Evolutionary conservation across 2,113 vertebrate species (phyloP).

Genomic region (Accipiter cooperii): DNA sequence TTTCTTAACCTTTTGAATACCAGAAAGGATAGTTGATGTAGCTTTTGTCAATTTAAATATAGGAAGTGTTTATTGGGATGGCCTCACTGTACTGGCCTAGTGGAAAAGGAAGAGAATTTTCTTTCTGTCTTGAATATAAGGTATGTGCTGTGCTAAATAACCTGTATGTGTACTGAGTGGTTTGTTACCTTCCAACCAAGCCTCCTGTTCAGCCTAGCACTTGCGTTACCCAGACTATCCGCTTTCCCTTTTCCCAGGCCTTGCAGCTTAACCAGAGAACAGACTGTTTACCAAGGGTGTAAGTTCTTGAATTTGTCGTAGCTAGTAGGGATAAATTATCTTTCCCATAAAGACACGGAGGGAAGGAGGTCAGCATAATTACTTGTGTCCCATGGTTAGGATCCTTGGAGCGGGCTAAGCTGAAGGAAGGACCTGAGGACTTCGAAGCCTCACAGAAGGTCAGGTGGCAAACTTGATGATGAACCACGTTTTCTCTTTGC

Average conservation of each 20-base stretch:
- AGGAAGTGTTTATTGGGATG: not conserved
- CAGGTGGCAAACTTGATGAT: not conserved
- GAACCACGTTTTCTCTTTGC: not conserved
- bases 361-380: not conserved
- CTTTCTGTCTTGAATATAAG: not conserved
- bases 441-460: not conserved
- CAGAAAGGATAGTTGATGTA: not conserved
- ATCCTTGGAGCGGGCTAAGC: not conserved
- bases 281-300: not conserved
- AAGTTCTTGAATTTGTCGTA: not conserved
- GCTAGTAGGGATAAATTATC: not conserved
- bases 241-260: not conserved
- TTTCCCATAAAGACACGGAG: not conserved
- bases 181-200: not conserved
- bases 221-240: not conserved
- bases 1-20: not conserved
- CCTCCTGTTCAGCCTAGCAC: not conserved
- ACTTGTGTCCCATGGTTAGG: not conserved
- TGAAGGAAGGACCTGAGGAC: not conserved
- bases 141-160: not conserved
- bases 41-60: not conserved
- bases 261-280: not conserved
- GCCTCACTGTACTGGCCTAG: not conserved
- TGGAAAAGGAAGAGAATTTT: not conserved
- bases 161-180: fast-evolving